Percentiles rank a stretch among this genome's conserved stretches.
These are phyloP conservation scores for Anarhynchus alexandrinus DNA, from an alignment of 2,113 vertebrate species.

Conservation along the genomic window DNA sequence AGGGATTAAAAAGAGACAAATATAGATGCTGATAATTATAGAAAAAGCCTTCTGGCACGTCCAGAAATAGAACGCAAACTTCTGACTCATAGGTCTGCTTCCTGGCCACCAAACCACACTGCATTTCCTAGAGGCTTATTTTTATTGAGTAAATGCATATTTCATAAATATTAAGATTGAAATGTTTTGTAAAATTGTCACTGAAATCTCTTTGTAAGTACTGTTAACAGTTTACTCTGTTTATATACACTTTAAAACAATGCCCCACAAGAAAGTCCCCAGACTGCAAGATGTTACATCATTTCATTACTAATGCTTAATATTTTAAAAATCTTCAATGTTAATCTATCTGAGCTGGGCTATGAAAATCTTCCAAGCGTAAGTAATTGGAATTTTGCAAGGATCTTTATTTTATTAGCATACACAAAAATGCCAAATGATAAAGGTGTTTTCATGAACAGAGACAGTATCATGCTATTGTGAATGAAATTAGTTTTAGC, in stretches of 20 bases:
- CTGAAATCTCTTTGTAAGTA: neutral
- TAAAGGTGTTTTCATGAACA: neutral
- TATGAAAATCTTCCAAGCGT: neutral
- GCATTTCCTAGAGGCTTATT: neutral
- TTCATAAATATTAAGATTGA: neutral
- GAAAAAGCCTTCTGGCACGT: constrained; percentile 40
- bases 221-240: neutral
- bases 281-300: neutral
- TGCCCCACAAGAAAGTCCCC: neutral
- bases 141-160: neutral
- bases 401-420: neutral
- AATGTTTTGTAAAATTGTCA: neutral
- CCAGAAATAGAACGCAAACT: constrained; percentile 36
- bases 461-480: neutral
- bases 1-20: constrained; percentile 22
- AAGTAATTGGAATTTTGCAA: constrained; percentile 19
- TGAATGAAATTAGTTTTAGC: constrained; percentile 7
- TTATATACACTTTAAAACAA: neutral
- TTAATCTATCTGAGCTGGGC: neutral
- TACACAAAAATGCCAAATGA: neutral
- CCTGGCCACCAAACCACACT: neutral
- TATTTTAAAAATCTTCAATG: neutral
- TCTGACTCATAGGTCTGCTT: constrained; percentile 54
- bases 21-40: constrained; percentile 54
- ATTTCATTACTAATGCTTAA: neutral